phyloP scores from a whole-genome alignment of 2,888 invertebrate species.

The Caenorhabditis sp. region DNA sequence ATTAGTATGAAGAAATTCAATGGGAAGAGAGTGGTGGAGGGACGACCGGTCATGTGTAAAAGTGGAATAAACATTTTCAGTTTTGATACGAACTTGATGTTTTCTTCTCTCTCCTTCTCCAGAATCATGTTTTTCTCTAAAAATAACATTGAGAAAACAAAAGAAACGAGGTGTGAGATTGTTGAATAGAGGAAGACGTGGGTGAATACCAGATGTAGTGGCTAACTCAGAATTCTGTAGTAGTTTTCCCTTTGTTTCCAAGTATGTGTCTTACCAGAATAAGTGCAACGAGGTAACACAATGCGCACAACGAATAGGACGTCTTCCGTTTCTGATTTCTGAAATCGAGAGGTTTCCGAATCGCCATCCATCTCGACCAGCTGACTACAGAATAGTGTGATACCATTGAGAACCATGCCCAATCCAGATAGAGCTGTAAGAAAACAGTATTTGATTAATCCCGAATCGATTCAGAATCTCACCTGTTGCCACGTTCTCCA shows the following conservation, averaged over 20 bases:
- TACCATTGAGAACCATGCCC: constrained; percentile 82
- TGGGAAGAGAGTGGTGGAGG: not conserved
- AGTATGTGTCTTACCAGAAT: constrained; percentile 75
- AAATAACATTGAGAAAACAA: constrained; percentile 33
- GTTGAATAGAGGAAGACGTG: constrained; percentile 32
- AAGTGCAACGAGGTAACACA: constrained; percentile 77
- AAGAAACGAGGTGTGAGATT: constrained; percentile 36
- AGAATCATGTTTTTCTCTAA: constrained; percentile 21
- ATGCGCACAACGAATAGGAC: constrained; percentile 75
- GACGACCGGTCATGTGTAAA: constrained; percentile 37
- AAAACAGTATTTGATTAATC: not conserved
- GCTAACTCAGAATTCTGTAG: constrained; percentile 40
- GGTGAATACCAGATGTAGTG: constrained; percentile 48
- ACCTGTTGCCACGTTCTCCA: constrained; percentile 80
- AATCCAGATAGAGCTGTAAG: constrained; percentile 79
- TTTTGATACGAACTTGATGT: constrained; percentile 21
- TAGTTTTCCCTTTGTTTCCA: constrained; percentile 39
- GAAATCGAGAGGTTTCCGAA: constrained; percentile 75
- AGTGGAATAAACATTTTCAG: constrained; percentile 37
- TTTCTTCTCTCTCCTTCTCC: constrained; percentile 2
- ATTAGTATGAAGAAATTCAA: constrained; percentile 33
- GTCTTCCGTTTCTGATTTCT: constrained; percentile 71
- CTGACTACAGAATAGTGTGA: constrained; percentile 79
- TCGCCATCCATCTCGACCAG: constrained; percentile 81
- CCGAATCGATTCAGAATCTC: not conserved